These are phyloP conservation scores for Platycercus adscitus DNA, from an alignment of 2,113 vertebrate genomes.

Conservation along the genomic window DNA sequence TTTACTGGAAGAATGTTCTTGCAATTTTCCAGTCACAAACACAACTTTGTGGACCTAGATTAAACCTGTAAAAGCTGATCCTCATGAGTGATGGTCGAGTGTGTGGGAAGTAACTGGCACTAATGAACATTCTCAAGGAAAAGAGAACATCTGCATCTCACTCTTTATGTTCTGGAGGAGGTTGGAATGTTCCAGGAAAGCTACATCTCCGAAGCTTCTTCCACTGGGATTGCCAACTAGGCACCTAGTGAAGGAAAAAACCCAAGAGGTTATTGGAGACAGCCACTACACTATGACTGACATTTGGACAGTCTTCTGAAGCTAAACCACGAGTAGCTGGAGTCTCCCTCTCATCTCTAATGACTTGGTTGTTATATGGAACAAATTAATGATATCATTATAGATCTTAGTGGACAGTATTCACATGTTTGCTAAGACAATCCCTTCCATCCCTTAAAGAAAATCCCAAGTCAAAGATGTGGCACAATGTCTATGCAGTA, in stretches of 20 bases:
- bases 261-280: background rate
- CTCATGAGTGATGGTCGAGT: accelerated
- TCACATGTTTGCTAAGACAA: background rate
- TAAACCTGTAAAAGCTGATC: background rate
- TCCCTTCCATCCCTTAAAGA: background rate
- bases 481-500: background rate
- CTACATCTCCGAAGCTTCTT: slow-evolving; percentile 88
- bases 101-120: background rate
- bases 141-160: slow-evolving; percentile 60
- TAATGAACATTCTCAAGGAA: background rate
- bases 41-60: background rate
- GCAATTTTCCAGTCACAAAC: background rate
- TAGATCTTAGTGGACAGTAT: background rate
- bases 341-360: background rate
- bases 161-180: slow-evolving; percentile 84
- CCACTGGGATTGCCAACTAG: slow-evolving; percentile 86
- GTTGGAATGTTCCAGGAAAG: slow-evolving; percentile 88
- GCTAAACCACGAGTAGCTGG: background rate
- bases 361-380: background rate
- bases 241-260: slow-evolving; percentile 73
- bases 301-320: background rate
- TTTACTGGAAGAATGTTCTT: background rate
- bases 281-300: background rate
- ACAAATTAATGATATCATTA: background rate
- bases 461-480: background rate